These are phyloP conservation scores for Drosophila ohnishii DNA, from an alignment of 1,140 invertebrate species.

Conservation along the genomic window DNA sequence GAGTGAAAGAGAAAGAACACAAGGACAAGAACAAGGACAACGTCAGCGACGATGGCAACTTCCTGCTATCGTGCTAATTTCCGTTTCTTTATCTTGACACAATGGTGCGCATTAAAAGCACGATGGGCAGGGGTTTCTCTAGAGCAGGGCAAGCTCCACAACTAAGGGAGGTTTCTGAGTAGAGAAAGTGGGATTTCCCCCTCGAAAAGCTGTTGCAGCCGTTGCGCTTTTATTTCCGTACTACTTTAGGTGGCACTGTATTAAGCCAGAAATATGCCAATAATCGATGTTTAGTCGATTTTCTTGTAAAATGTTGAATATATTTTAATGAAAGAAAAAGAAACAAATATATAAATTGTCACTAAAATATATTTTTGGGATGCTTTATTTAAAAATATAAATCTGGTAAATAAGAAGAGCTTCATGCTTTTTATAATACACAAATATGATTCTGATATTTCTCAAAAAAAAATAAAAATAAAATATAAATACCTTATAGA, in stretches of 20 bases:
- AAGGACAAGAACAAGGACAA: slow-evolving; percentile 62
- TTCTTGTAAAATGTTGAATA: no score
- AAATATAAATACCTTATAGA: no score
- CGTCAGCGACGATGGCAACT: slow-evolving; percentile 77
- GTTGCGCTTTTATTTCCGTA: slow-evolving; percentile 77
- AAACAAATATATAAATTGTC: no score
- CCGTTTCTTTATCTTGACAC: slow-evolving; percentile 83
- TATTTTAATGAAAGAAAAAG: no score
- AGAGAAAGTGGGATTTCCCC: slow-evolving; percentile 3
- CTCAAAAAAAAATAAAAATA: neutral
- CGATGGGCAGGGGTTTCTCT: slow-evolving; percentile 15
- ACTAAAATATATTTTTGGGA: no score
- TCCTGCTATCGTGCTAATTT: slow-evolving; percentile 83
- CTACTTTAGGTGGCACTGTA: slow-evolving; percentile 11
- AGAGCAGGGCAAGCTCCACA: slow-evolving; percentile 52
- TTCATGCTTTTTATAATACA: no score
- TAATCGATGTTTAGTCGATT: neutral
- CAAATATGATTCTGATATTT: no score
- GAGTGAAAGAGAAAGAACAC: slow-evolving; percentile 22
- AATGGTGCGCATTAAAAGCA: slow-evolving; percentile 82
- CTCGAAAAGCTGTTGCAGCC: slow-evolving; percentile 49
- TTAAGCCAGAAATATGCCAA: neutral
- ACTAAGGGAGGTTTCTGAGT: slow-evolving; percentile 48
- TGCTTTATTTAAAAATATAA: neutral
- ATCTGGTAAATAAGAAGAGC: no score